Base-by-base conservation (phyloP, 1,140 invertebrate genomes). In the Apis cerana region DNA sequence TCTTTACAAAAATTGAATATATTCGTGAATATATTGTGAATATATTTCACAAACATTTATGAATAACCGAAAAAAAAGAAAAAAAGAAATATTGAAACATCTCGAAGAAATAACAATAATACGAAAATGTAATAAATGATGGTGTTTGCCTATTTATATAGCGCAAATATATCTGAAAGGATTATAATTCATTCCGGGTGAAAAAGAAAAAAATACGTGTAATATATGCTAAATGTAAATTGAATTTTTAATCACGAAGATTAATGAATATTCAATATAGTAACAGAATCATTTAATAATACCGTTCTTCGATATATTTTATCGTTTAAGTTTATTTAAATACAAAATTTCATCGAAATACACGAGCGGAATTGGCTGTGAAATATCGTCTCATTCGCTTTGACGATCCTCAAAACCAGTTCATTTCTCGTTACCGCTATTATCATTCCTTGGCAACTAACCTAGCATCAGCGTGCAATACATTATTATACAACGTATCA, bases 401-500 rank as follows among this genome's bases (percentile, higher is more conserved):
- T 75, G n/a, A 62, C 9, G 58, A 62, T 75, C 19, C n/a, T 56
- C 69, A 13, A 71, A 71, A 71, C 69, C 69, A 56, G 48, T 56
- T 19, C 58, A 59, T n/a, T 59, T 21, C 75, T 76, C 62, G 52
- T 76, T 76, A 56, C 43, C 61, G 75, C 50, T 76, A 76, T 67
- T 76, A 76, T 62, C 52, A 76, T 76, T 67, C 61, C 56, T 33
- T 61, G 75, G 23, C 61, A 76, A 56, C 23, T 50, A 67, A 76
- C 61, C 75, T 50, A 67, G 52, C 64, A 76, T 76, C 52, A 76
- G 21, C 72, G 56, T 75, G 43, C 61, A 56, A 76, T 67, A 67
- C 75, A 33, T 71, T 72, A 67, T 77, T 77, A 68, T 48, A 82
- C 74, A 54, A 72, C 59, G 19, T 82, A 77, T 82, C 61, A 75